Conservation (phyloP, 2,888 invertebrate species). For the Sericinus montela region DNA sequence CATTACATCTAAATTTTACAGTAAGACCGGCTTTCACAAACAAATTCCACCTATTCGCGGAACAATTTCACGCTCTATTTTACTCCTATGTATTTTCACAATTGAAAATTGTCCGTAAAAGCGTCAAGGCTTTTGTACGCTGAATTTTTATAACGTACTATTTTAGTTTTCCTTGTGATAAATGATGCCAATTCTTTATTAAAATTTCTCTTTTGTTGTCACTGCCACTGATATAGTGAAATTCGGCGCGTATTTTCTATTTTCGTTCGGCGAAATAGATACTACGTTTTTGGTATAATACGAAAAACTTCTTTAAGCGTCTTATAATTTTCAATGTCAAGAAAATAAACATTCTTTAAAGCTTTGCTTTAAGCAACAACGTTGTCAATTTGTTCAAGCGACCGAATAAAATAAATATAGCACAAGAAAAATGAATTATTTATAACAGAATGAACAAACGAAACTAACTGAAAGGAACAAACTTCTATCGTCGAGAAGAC, state of each 20-base stretch:
- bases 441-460: slow-evolving; percentile 21
- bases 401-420: slow-evolving; percentile 8
- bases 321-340: not conserved
- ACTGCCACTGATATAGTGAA: slow-evolving; percentile 31
- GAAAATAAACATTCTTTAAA: not conserved
- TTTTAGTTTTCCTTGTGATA: slow-evolving; percentile 54
- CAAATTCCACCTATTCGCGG: slow-evolving; percentile 65
- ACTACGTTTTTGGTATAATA: not conserved
- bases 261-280: not conserved
- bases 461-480: slow-evolving; percentile 25
- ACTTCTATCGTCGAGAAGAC: slow-evolving; percentile 26
- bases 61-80: slow-evolving; percentile 75
- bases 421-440: slow-evolving; percentile 21
- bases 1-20: slow-evolving; percentile 58
- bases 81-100: slow-evolving; percentile 62
- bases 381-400: slow-evolving; percentile 5
- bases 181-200: slow-evolving; percentile 59
- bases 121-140: slow-evolving; percentile 49
- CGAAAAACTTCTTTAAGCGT: not conserved
- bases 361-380: slow-evolving; percentile 4
- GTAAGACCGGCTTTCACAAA: slow-evolving; percentile 57
- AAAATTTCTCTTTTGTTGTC: slow-evolving; percentile 45
- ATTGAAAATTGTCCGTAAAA: slow-evolving; percentile 61
- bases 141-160: slow-evolving; percentile 57
- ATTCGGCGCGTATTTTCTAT: slow-evolving; percentile 2